Evolutionary conservation across 2,113 vertebrate species (phyloP).

Genomic region (Quiscalus mexicanus): DNA sequence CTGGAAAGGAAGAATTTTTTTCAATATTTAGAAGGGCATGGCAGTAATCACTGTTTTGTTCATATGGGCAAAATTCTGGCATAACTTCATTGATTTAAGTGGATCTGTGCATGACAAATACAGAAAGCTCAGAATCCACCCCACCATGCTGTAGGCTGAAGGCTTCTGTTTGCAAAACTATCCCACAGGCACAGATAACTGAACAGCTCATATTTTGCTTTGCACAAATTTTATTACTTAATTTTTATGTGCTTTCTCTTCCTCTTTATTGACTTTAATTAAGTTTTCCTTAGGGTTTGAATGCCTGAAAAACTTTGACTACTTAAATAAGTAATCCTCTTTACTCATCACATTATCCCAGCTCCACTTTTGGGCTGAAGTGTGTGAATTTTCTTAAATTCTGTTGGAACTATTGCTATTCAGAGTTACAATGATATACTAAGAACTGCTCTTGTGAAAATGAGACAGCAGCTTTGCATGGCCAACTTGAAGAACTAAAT

Average conservation of each 20-base stretch:
- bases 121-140: background rate
- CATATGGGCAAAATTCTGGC: background rate
- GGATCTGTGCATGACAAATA: background rate
- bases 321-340: constrained; percentile 54
- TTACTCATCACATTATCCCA: constrained; percentile 50
- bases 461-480: background rate
- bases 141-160: background rate
- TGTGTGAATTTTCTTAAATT: constrained; percentile 51
- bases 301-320: constrained; percentile 47
- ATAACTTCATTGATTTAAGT: background rate
- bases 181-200: constrained; percentile 49
- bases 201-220: constrained; percentile 72
- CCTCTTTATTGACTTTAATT: constrained; percentile 70
- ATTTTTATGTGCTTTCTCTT: constrained; percentile 56
- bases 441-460: background rate
- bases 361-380: constrained; percentile 20
- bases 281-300: constrained; percentile 57
- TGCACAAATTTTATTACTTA: constrained; percentile 71
- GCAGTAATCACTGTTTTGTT: background rate
- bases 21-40: background rate
- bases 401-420: constrained; percentile 14
- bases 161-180: constrained; percentile 64
- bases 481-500: background rate
- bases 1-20: background rate
- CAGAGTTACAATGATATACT: background rate